Base-by-base conservation (phyloP, 2,888 invertebrate species). In the Chrysina gloriosa region DNA sequence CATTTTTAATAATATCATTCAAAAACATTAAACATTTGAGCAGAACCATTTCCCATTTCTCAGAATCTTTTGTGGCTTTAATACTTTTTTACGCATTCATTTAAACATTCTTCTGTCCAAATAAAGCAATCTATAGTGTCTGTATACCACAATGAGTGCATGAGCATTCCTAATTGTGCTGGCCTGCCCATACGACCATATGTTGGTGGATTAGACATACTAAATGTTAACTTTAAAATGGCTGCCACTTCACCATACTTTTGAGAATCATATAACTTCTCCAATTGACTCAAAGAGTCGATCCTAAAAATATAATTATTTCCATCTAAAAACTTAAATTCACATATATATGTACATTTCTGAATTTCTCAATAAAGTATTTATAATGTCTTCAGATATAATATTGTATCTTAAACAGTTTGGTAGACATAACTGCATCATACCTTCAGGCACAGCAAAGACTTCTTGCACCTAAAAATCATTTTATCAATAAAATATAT, bases 21-120 rank as follows among this genome's bases (percentile, higher is more conserved):
- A 86, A 77, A 67, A 85, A 83, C 1, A 81, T 81, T 50, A 86
- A 76, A 69, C 85, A 83, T 73, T 84, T 84, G 34, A 81, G 78
- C 7, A 83, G 70, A 4, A 84, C 73, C 73, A 80, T 77, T 63
- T 80, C 80, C 83, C 78, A 87, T 79, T 77, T 80, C 36, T 78
- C 77, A 14, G 70, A 83, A 72, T 79, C 85, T 79, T 73, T 84
- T 3, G 78, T 68, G 82, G 84, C 77, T 83, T 84, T 87, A 80
- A 82, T 71, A 83, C 76, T 77, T 84, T 75, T 70, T 87, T 61
- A 93, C 84, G 1, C 91, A 86, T 83, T 94, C 94, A 78, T 92
- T 87, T 19, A 94, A 84, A 76, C 91, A 92, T 64, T 87, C 89
- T 74, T 95, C 90, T 1, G 91, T 89, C 94, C 94, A 95, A 72